phyloP scores from a whole-genome alignment of 23 tunicate genomes.

The Ascidia mentula region DNA sequence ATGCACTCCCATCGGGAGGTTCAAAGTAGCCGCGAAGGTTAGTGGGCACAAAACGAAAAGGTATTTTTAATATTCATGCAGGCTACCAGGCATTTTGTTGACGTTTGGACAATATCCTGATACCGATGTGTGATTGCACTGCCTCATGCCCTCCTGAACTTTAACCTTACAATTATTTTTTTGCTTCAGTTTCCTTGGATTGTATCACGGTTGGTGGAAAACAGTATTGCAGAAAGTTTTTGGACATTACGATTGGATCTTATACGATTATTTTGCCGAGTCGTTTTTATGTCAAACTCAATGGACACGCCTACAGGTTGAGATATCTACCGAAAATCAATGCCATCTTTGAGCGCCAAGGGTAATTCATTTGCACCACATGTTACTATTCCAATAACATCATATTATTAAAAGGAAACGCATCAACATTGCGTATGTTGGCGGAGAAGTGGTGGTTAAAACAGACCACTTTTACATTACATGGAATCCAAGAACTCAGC shows the following conservation, averaged over 20 bases:
- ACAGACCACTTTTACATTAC: not conserved
- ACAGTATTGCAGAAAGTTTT: slow-evolving; percentile 1
- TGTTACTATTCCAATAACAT: no score
- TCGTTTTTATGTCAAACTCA: not conserved
- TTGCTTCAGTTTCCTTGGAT: slow-evolving; percentile 8
- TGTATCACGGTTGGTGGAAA: not conserved
- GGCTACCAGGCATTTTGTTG: no score
- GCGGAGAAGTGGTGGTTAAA: slow-evolving; percentile 9
- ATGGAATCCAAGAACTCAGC: slow-evolving; percentile 1
- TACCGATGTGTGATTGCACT: no score
- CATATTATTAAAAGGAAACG: not conserved
- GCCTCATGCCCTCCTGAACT: no score
- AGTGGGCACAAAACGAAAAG: no score
- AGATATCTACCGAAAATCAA: slow-evolving; percentile 20
- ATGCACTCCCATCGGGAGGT: no score
- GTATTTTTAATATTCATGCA: no score
- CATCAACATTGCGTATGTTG: slow-evolving; percentile 13
- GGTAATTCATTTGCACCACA: not conserved
- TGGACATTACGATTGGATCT: slow-evolving; percentile 12
- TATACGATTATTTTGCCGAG: not conserved
- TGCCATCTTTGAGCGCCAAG: not conserved
- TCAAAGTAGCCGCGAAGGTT: no score
- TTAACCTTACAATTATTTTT: no score
- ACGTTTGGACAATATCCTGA: no score
- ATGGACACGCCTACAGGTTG: slow-evolving; percentile 12